Evolutionary conservation across 1,140 invertebrate species (phyloP), one percentile per base, ranked within the genome.

Genomic region (Vollenhovia emeryi): DNA sequence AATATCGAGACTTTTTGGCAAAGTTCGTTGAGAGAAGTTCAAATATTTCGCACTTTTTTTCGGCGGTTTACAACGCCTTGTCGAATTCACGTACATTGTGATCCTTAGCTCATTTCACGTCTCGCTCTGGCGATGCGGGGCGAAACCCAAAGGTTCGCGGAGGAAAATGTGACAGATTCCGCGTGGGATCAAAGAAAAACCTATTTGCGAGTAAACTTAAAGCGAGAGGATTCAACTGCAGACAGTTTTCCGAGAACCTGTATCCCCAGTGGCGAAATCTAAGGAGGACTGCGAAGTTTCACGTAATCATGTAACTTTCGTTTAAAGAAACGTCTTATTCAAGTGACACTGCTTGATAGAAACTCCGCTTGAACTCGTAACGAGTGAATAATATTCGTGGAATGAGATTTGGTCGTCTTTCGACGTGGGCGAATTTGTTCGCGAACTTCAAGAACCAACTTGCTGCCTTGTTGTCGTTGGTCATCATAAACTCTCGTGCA

Each of bases 221-320:
- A 79, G 73, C 43, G 30, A 64, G 57, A 62, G n/a, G 43, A 75
- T 78, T 78, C 80, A 62, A 48, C 73, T 78, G 73, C 73, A 84
- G 55, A 75, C 69, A n/a, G 59, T 60, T 74, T 84, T 60, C 21
- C 36, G 18, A 30, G 73, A 78, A 40, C 50, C 36, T n/a, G 45
- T 48, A 62, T 84, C 71, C 78, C 66, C 40, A n/a, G 78, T 57
- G 78, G 50, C 40, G 66, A 57, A 73, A 73, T 71, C 50, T 24
- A 40, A 82, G 66, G 13, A 73, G 66, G 21, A 64, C 78, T 40
- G 40, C 36, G 8, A 82, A 82, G 66, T 82, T 82, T 82, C 66
- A 57, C 50, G 66, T 82, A 82, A 82, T 69, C 78, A 71, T 82
- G 78, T 82, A 82, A 82, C 78, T 82, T 82, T 82, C 78, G 66